Evolutionary conservation across 1,140 invertebrate genomes (phyloP).

Genomic region (Babylonia areolata): DNA sequence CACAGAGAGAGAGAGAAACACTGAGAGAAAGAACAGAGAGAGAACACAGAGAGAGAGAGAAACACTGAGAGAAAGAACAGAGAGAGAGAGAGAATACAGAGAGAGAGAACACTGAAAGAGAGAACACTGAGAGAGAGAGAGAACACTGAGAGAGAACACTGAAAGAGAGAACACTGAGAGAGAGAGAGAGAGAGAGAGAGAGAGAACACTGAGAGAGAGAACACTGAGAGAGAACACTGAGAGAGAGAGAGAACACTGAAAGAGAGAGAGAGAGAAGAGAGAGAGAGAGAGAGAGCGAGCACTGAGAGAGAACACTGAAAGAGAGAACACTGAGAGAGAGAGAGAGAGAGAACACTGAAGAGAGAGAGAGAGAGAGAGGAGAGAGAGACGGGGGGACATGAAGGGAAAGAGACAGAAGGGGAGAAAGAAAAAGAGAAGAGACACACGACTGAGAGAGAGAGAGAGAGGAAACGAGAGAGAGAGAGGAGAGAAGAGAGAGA

Average conservation of each 20-base stretch:
- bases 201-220: neutral
- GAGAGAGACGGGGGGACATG: neutral
- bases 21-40: neutral
- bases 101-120: neutral
- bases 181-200: neutral
- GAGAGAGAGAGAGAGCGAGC: neutral
- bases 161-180: neutral
- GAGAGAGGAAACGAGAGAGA: conserved; percentile 1
- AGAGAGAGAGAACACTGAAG: neutral
- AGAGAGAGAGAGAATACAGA: neutral
- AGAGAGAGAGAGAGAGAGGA: neutral
- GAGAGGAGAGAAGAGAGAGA: neutral
- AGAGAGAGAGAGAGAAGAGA: neutral
- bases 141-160: neutral
- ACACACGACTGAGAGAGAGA: conserved; percentile 1
- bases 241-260: neutral
- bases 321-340: neutral
- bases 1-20: neutral
- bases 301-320: neutral
- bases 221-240: neutral
- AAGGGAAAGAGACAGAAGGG: neutral
- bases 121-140: neutral
- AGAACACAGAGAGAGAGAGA: neutral
- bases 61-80: neutral
- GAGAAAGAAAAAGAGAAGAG: neutral